A percentile compares a stretch with the other conserved stretches of the same genome.
Evolutionary conservation across 2,113 vertebrate species (phyloP).

Genomic region (Astur gentilis): DNA sequence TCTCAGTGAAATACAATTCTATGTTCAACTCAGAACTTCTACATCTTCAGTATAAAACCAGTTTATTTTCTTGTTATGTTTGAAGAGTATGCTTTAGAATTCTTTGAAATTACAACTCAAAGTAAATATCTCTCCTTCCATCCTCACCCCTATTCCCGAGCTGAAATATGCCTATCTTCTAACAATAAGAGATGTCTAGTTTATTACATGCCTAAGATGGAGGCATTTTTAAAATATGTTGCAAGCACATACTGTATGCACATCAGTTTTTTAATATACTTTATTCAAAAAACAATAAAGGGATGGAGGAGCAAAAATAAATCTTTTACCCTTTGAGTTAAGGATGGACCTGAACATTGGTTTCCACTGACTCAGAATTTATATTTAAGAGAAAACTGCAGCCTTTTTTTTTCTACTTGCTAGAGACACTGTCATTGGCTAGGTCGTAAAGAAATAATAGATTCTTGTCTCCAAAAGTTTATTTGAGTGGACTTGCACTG

Average conservation of each 20-base stretch:
- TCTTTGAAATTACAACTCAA: neutral
- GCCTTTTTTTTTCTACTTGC: neutral
- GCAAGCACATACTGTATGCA: neutral
- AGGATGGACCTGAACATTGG: neutral
- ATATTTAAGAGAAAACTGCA: neutral
- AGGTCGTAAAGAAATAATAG: neutral
- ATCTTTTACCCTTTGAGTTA: neutral
- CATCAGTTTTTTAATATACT: neutral
- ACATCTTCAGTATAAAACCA: neutral
- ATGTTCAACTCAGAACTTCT: neutral
- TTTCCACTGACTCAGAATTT: neutral
- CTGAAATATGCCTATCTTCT: neutral
- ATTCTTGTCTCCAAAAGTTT: neutral
- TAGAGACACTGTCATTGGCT: neutral
- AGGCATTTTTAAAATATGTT: neutral
- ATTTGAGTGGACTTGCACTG: neutral
- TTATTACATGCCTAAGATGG: neutral
- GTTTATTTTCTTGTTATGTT: neutral
- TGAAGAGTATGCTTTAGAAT: neutral
- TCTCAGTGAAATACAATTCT: neutral
- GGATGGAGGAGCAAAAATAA: neutral
- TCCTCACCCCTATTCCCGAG: neutral
- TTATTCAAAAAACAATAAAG: neutral
- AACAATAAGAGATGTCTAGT: neutral
- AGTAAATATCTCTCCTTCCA: neutral